Evolutionary conservation across 2,888 invertebrate genomes (phyloP).

Genomic region (Dynastes tityus): DNA sequence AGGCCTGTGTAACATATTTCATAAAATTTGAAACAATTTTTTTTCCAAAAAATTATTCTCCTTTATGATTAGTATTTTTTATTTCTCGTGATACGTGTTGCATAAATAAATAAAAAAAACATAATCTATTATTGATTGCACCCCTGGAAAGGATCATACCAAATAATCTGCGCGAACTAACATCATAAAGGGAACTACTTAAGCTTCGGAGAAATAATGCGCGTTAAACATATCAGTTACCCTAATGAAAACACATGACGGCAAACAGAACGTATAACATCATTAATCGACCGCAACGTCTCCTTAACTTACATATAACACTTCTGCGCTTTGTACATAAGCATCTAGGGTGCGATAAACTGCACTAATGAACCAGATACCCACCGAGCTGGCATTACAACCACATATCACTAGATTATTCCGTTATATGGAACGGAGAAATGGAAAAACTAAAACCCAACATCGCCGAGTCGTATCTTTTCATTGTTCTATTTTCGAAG

Average conservation of each 20-base stretch:
- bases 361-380: slow-evolving; percentile 14
- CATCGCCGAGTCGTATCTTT: neutral
- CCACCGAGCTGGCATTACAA: neutral
- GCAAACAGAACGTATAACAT: neutral
- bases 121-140: too few relatives aligned
- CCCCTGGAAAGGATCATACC: too few relatives aligned
- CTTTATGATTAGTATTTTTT: too few relatives aligned
- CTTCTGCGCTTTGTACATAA: neutral
- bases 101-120: too few relatives aligned
- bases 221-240: neutral
- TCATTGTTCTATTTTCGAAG: slow-evolving; percentile 15
- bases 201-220: too few relatives aligned
- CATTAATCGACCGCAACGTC: slow-evolving; percentile 9
- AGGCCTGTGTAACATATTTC: too few relatives aligned
- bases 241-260: slow-evolving; percentile 25
- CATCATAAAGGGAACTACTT: too few relatives aligned
- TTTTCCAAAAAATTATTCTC: too few relatives aligned
- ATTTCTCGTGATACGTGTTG: too few relatives aligned
- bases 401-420: slow-evolving; percentile 1
- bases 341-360: slow-evolving; percentile 16
- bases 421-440: neutral
- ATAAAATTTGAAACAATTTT: too few relatives aligned
- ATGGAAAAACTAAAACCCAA: slow-evolving; percentile 12
- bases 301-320: slow-evolving; percentile 18
- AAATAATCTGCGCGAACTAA: too few relatives aligned